phyloP scores from a whole-genome alignment of 2,113 vertebrate genomes.

The Neogale vison region DNA sequence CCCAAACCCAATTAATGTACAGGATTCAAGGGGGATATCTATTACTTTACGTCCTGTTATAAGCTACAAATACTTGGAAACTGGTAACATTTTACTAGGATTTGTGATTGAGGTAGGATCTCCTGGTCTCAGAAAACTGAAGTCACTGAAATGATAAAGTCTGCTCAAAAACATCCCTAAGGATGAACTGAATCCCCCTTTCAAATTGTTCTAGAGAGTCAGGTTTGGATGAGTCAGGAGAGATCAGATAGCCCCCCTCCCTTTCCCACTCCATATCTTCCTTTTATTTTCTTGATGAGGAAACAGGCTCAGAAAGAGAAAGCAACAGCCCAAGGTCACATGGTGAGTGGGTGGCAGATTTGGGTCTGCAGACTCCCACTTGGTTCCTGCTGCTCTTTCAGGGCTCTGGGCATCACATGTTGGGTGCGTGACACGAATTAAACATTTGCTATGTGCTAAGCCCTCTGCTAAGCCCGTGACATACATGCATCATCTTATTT shows the following conservation, averaged over 20 bases:
- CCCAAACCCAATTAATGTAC: background rate
- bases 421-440: background rate
- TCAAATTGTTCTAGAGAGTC: background rate
- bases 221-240: background rate
- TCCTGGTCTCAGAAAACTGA: conserved; percentile 17
- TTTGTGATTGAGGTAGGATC: background rate
- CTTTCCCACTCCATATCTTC: background rate
- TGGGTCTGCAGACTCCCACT: background rate
- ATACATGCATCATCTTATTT: background rate
- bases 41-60: background rate
- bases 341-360: background rate
- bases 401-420: background rate
- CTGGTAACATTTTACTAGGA: background rate
- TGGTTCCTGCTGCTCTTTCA: background rate
- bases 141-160: conserved; percentile 20
- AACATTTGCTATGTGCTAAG: background rate
- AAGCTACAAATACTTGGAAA: conserved; percentile 22
- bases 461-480: background rate
- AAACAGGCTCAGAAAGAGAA: background rate
- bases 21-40: background rate
- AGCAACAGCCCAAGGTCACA: background rate
- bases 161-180: background rate
- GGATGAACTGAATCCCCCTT: background rate
- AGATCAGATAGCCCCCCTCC: background rate
- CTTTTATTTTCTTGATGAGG: background rate